Evolutionary conservation across 2,888 invertebrate species (phyloP), one percentile per base, ranked within the genome.

Genomic region (Sylvicola cinctus): DNA sequence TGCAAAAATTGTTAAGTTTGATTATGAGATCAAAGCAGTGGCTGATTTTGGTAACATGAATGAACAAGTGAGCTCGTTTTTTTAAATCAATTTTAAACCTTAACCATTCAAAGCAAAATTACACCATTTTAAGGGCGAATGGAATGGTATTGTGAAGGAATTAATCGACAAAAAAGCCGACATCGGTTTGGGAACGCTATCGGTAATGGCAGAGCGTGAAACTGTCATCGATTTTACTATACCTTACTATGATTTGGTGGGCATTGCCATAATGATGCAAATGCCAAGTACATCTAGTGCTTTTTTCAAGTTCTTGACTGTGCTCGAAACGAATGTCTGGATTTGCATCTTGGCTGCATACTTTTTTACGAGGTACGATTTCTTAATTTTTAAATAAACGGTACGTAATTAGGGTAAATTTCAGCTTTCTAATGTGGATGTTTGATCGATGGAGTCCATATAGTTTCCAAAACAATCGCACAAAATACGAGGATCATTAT

Each of bases 401-500:
- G n/a, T n/a, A n/a, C n/a, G n/a, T n/a, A n/a, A n/a, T n/a, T n/a
- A n/a, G n/a, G n/a, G n/a, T n/a, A n/a, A n/a, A n/a, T n/a, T n/a
- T 29, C 51, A 81, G 84, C 51, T 72, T 91, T 35, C 63, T 96
- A 1, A 81, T 96, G 75, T 95, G 90, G 83, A 64, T 91, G 3
- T 96, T 96, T 53, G 95, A 96, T 57, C 80, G 83, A 40, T 90
- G 87, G 77, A 91, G 90, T 47, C 96, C 96, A 0, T 95, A 91
- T 60, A 93, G 93, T 46, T 93, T 87, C 51, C 91, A 81, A 48
- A 93, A 93, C 51, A 91, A 91, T 52, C 66, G 83, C 6, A 85
- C 87, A 38, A 87, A 85, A 49, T 91, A 90, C 51, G 80, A 78
- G 49, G 79, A 88, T 37, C 88, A 90, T 44, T 85, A 87, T 43